Conservation (phyloP, 1,140 invertebrate genomes). For the Atta texana region DNA sequence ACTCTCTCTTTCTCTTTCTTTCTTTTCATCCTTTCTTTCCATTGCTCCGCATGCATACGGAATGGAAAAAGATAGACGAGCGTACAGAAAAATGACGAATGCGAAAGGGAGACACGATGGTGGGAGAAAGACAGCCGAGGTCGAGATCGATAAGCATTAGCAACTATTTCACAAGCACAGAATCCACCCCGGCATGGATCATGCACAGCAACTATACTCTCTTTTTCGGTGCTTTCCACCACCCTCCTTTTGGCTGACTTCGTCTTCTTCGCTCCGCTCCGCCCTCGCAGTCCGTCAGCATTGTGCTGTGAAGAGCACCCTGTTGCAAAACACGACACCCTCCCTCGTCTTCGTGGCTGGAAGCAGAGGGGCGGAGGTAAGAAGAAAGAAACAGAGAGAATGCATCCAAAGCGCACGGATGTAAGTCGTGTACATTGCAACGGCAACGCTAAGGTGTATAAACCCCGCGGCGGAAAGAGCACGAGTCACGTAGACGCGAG, state of each 20-base stretch:
- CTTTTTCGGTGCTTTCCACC: constrained; percentile 31
- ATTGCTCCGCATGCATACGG: constrained; percentile 24
- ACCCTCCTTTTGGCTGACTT: constrained; percentile 6
- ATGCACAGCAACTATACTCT: constrained; percentile 34
- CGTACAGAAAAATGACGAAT: constrained; percentile 27
- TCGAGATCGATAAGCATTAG: constrained; percentile 63
- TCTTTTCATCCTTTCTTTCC: background rate
- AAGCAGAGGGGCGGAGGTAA: constrained; percentile 7
- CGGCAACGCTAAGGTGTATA: background rate
- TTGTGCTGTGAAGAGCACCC: constrained; percentile 55
- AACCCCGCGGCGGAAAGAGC: constrained; percentile 21
- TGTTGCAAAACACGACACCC: constrained; percentile 63
- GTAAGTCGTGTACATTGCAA: constrained; percentile 25
- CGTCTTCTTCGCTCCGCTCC: constrained; percentile 13
- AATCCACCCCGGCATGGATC: constrained; percentile 33
- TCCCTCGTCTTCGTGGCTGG: constrained; percentile 49
- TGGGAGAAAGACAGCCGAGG: background rate
- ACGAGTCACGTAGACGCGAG: constrained; percentile 27
- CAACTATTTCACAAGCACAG: constrained; percentile 59
- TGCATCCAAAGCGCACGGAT: constrained; percentile 21
- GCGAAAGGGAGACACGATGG: constrained; percentile 21
- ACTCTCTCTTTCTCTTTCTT: background rate
- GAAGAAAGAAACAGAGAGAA: constrained; percentile 10
- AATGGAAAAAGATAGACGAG: constrained; percentile 35
- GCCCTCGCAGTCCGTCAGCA: constrained; percentile 27